phyloP scores from a whole-genome alignment of 2,888 invertebrate genomes.

The Tigriopus californicus region DNA sequence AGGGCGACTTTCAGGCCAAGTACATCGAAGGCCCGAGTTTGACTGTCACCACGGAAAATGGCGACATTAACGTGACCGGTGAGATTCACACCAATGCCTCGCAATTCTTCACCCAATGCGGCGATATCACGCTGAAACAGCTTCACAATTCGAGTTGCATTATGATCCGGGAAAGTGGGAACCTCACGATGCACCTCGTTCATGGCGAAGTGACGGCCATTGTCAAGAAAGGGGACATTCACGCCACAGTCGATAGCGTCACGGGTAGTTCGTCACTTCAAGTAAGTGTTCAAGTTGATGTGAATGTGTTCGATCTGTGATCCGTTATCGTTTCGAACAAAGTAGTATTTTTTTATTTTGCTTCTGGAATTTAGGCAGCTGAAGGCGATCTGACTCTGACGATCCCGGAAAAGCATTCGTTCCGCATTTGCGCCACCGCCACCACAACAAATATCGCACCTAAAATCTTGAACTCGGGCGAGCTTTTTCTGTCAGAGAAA shows the following conservation, averaged over 20 bases:
- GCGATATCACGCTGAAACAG: background rate
- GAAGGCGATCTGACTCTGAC: background rate
- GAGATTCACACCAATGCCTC: background rate
- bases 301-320: too few species aligned
- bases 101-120: conserved; percentile 2
- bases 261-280: background rate
- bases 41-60: background rate
- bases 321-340: too few species aligned
- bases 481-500: background rate
- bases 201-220: background rate
- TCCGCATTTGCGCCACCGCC: background rate
- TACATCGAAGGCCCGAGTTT: background rate
- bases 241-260: background rate
- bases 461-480: background rate
- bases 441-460: background rate
- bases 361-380: background rate
- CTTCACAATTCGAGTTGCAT: background rate
- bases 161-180: conserved; percentile 1
- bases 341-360: background rate
- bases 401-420: background rate
- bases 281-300: too few species aligned
- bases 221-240: background rate
- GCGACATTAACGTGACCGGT: conserved; percentile 3
- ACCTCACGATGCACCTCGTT: background rate
- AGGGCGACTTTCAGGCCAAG: conserved; percentile 2